Percentiles rank a stretch among this genome's conserved stretches.
Conservation (phyloP, 2,888 invertebrate genomes). For the Pardosa pseudoannulata region DNA sequence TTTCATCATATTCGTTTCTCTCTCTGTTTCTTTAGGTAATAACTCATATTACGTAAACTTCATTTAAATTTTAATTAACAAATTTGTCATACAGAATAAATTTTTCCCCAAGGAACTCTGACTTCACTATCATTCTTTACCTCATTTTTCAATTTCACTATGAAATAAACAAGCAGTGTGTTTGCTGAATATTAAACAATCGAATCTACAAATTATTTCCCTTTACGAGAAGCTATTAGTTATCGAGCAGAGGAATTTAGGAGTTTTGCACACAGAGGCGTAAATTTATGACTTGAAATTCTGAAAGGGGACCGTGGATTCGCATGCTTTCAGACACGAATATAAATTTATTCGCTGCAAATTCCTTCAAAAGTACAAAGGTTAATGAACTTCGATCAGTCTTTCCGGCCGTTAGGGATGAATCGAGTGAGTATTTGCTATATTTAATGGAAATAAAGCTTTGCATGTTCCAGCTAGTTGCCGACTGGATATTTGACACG, state of each 20-base stretch:
- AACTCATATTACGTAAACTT: too few species aligned
- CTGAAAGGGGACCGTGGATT: not conserved
- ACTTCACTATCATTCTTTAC: too few species aligned
- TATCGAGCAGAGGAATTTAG: not conserved
- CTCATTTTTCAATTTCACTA: too few species aligned
- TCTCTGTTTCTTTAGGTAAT: too few species aligned
- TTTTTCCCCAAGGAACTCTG: too few species aligned
- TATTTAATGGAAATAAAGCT: not conserved
- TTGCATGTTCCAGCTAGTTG: not conserved
- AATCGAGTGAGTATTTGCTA: not conserved
- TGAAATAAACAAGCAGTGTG: too few species aligned
- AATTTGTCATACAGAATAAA: too few species aligned
- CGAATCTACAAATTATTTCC: not conserved
- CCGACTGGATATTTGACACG: not conserved
- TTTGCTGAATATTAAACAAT: too few species aligned
- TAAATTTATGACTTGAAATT: not conserved
- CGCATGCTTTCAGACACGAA: not conserved
- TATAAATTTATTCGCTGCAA: slow-evolving; percentile 1
- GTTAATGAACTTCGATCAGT: not conserved
- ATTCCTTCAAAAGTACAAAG: not conserved
- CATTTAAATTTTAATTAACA: too few species aligned
- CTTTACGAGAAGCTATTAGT: not conserved
- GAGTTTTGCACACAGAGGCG: not conserved
- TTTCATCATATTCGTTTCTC: too few species aligned
- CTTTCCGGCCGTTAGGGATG: not conserved